A percentile compares a stretch with the other conserved stretches of the same genome.
These are phyloP conservation scores for Agrotis puta DNA, from an alignment of 2,888 invertebrate species.

Conservation along the genomic window DNA sequence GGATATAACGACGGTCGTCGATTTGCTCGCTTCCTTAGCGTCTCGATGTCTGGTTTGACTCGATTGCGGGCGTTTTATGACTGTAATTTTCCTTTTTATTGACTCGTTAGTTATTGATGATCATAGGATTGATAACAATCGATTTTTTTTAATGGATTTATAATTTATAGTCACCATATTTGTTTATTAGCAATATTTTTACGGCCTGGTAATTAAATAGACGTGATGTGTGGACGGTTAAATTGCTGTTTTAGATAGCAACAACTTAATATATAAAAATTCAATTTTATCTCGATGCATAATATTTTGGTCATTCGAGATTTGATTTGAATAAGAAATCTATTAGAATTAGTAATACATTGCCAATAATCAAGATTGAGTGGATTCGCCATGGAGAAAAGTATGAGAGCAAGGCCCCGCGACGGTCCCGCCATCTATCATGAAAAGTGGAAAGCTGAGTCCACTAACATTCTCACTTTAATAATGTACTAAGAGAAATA, in stretches of 20 bases:
- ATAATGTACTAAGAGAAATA: neutral
- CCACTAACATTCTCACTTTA: neutral
- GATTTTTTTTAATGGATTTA: slow-evolving; percentile 71
- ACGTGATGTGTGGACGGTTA: slow-evolving; percentile 31
- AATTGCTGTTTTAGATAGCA: slow-evolving; percentile 32
- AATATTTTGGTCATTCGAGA: slow-evolving; percentile 11
- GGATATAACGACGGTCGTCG: slow-evolving; percentile 73
- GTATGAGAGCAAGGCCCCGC: slow-evolving; percentile 6
- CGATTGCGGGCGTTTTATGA: slow-evolving; percentile 81
- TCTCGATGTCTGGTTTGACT: slow-evolving; percentile 79
- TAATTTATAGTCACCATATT: slow-evolving; percentile 70
- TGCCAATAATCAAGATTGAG: slow-evolving; percentile 14
- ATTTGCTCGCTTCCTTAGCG: slow-evolving; percentile 74
- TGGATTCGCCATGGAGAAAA: neutral
- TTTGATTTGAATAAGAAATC: slow-evolving; percentile 49
- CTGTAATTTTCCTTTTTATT: slow-evolving; percentile 88
- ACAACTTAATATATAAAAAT: neutral
- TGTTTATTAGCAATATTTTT: slow-evolving; percentile 36
- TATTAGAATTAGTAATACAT: slow-evolving; percentile 35
- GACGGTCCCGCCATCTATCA: slow-evolving; percentile 60
- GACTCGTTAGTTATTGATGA: slow-evolving; percentile 71
- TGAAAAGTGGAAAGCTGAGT: neutral
- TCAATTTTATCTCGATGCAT: slow-evolving; percentile 6
- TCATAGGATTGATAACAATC: slow-evolving; percentile 80
- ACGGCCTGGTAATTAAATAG: slow-evolving; percentile 26